Conservation (phyloP, 2,113 vertebrate genomes). For the Chroicocephalus ridibundus region DNA sequence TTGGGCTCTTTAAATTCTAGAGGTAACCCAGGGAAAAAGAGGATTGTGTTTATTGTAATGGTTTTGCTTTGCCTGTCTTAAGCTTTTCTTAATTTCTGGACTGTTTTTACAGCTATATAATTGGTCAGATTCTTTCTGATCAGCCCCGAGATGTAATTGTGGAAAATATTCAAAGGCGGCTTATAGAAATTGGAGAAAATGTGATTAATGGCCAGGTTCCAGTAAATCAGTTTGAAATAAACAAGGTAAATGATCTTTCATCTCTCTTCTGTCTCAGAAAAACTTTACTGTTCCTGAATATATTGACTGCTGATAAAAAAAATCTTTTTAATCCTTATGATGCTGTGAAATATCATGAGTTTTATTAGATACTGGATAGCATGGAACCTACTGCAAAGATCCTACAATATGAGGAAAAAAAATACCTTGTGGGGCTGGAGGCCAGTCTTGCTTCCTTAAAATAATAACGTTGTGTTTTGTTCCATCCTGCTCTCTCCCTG, state of each 20-base stretch:
- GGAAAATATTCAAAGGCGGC: constrained; percentile 94
- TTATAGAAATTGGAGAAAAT: constrained; percentile 92
- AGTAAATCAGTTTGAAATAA: constrained; percentile 90
- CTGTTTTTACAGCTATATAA: constrained; percentile 84
- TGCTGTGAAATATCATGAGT: not conserved
- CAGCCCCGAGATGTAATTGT: constrained; percentile 91
- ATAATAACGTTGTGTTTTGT: not conserved
- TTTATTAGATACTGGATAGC: not conserved
- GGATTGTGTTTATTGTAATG: not conserved
- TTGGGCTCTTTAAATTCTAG: not conserved
- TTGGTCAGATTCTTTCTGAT: constrained; percentile 95
- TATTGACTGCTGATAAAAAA: not conserved
- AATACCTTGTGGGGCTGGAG: not conserved
- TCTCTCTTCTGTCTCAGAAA: not conserved
- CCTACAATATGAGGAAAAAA: not conserved
- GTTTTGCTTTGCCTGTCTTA: not conserved
- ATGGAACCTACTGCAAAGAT: not conserved
- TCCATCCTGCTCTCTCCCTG: not conserved
- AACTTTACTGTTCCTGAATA: not conserved
- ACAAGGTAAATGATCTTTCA: constrained; percentile 83
- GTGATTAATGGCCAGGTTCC: constrained; percentile 82
- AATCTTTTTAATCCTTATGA: not conserved
- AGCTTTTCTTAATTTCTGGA: not conserved
- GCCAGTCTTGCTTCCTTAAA: not conserved
- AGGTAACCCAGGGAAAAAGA: not conserved